A percentile compares a stretch with the other conserved stretches of the same genome.
Evolutionary conservation across 2,797 vertebrate genomes (phyloP).

Genomic region (Sternarchorhynchus goeldii): DNA sequence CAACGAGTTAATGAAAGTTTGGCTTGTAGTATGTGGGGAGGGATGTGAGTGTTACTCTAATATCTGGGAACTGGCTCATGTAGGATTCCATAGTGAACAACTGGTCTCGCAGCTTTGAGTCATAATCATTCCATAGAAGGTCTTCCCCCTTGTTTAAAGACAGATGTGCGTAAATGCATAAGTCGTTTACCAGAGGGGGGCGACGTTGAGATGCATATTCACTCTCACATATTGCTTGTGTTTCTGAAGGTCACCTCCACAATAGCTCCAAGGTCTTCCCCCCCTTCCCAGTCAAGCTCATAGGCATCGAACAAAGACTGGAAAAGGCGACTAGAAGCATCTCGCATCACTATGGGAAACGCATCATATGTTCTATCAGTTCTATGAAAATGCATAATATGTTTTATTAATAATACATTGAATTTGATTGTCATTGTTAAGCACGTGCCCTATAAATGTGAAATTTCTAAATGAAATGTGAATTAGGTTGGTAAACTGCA

Average conservation of each 20-base stretch:
- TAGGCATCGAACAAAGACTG: conserved; percentile 90
- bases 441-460: no score
- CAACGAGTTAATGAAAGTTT: conserved; percentile 1
- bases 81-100: conserved; percentile 90
- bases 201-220: conserved; percentile 16
- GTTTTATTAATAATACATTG: neutral
- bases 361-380: conserved; percentile 3
- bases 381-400: conserved; percentile 13
- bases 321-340: conserved; percentile 87
- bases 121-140: conserved; percentile 94
- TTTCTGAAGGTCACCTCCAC: conserved; percentile 76
- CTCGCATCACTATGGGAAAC: conserved; percentile 84
- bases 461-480: no score
- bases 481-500: no score
- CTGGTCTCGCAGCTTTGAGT: conserved; percentile 90
- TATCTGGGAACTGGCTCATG: conserved; percentile 87
- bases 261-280: conserved; percentile 82
- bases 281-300: conserved; percentile 83
- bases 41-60: conserved; percentile 75
- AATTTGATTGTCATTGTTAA: no score
- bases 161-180: neutral
- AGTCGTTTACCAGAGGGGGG: neutral
- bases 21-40: conserved; percentile 4
- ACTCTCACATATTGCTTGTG: conserved; percentile 53
- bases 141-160: conserved; percentile 83